Base-by-base conservation (phyloP, 2,888 invertebrate species). In the Dinocampus coccinellae region DNA sequence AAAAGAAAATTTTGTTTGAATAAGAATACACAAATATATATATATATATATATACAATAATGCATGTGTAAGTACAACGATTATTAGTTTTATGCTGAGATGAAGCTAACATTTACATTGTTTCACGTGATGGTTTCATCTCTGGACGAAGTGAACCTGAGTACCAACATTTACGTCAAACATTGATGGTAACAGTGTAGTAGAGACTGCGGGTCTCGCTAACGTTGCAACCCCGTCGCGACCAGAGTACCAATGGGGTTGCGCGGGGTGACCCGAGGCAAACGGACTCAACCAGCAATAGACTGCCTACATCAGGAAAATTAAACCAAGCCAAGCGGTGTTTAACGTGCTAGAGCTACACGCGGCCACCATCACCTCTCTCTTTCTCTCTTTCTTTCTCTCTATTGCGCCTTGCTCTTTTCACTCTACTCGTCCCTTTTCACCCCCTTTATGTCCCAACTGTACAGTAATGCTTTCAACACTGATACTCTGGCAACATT, bases 271-370 rank as follows among this genome's bases (percentile, higher is more conserved):
- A 79, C 79, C 78, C 74, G 79, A 78, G 78, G 79, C 77, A 77
- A 76, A 76, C 73, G 76, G 77, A 72, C 75, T 73, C 63, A 82
- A 83, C 83, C 81, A 79, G 82, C 83, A 83, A 84, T 83, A 79
- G 83, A 79, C 75, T 75, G 85, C 84, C 85, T 87, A 87, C 87
- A 87, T 87, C 87, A 86, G 85, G 87, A 86, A 87, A 87, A 87
- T 87, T 87, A 86, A 87, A 87, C 83, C 87, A 86, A 87, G 84
- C 85, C 86, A 85, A 87, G 85, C 87, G 85, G 81, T 84, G 85
- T 81, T 85, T 87, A 86, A 87, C 86, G 79, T 82, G 84, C 80
- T 83, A 82, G 81, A 81, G 82, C 83, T 81, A 83, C 82, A 80
- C 66, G 71, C 72, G 65, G 70, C 73, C 74, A 75, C 76, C 76